These are phyloP conservation scores for Cryptotis parvus DNA, from an alignment of 2,113 vertebrate species.

Conservation along the genomic window DNA sequence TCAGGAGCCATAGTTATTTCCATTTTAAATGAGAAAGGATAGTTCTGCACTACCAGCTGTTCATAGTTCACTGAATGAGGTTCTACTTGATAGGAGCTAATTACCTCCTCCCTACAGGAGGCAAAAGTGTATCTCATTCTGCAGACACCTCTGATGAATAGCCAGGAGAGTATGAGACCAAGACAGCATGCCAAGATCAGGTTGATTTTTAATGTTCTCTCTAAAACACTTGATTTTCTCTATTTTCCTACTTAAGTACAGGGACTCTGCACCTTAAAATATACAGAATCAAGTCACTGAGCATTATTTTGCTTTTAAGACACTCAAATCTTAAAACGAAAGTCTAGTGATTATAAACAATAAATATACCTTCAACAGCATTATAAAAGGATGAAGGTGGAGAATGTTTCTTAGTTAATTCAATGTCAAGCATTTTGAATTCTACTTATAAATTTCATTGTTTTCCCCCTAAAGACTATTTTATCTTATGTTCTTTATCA, in stretches of 20 bases:
- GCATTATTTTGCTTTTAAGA: conserved; percentile 41
- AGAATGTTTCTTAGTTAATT: background rate
- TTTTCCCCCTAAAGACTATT: conserved; percentile 11
- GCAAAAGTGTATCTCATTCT: conserved; percentile 54
- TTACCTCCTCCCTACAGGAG: conserved; percentile 58
- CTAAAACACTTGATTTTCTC: conserved; percentile 64
- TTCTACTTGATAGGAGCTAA: conserved; percentile 66
- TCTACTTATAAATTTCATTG: conserved; percentile 16
- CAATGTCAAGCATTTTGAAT: background rate
- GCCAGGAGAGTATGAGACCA: conserved; percentile 45
- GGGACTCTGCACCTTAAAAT: conserved; percentile 59
- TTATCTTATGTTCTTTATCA: conserved; percentile 22
- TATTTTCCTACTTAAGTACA: conserved; percentile 47
- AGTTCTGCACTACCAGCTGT: conserved; percentile 67
- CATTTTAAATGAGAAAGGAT: conserved; percentile 69
- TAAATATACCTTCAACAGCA: conserved; percentile 12
- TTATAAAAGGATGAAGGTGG: background rate
- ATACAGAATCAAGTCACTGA: conserved; percentile 36
- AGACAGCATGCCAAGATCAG: conserved; percentile 58
- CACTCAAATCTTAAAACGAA: conserved; percentile 17
- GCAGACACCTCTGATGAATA: conserved; percentile 58
- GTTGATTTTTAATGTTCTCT: conserved; percentile 71
- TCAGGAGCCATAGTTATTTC: conserved; percentile 61
- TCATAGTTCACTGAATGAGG: conserved; percentile 60
- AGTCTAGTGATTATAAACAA: background rate